phyloP scores from a whole-genome alignment of 2,113 vertebrate species.

The Parus major region DNA sequence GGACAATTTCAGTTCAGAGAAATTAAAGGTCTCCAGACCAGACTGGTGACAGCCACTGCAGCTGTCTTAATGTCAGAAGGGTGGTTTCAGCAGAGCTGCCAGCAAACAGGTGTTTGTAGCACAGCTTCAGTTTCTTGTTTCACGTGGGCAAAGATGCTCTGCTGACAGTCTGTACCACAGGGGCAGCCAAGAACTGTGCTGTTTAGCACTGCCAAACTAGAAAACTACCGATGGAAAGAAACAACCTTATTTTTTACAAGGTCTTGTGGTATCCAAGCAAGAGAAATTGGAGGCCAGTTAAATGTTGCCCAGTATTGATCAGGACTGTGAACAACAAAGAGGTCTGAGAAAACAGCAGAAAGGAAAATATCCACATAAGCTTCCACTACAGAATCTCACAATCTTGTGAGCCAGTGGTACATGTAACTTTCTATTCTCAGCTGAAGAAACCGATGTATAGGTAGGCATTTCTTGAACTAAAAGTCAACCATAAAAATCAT shows the following conservation, averaged over 20 bases:
- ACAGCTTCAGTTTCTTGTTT: not conserved
- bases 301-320: not conserved
- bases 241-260: not conserved
- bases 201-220: not conserved
- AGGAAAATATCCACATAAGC: not conserved
- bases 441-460: not conserved
- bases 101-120: not conserved
- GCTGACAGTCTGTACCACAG: not conserved
- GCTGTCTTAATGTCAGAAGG: not conserved
- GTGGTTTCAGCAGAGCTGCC: not conserved
- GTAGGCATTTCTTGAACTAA: not conserved
- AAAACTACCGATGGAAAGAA: not conserved
- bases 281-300: not conserved
- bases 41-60: not conserved
- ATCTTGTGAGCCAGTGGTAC: not conserved
- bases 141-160: not conserved
- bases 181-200: not conserved
- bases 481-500: not conserved
- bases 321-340: not conserved
- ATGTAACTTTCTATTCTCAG: not conserved
- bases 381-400: not conserved
- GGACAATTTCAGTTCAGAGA: not conserved
- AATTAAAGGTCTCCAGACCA: not conserved
- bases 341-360: not conserved
- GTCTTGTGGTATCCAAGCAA: not conserved